phyloP scores from a whole-genome alignment of 2,888 invertebrate species.

The Metellina segmentata region DNA sequence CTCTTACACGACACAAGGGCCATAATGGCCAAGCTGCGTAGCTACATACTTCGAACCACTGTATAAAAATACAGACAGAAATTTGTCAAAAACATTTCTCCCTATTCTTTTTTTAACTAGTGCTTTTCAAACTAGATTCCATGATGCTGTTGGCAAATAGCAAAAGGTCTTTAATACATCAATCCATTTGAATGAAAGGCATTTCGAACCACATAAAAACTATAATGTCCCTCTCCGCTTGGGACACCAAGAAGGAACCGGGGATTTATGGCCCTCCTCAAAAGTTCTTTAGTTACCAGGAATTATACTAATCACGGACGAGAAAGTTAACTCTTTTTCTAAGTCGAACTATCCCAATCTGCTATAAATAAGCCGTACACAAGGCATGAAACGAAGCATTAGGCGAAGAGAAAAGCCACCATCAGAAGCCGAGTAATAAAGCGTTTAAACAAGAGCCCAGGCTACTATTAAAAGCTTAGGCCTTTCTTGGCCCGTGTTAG shows the following conservation, averaged over 20 bases:
- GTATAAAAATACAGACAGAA: no score
- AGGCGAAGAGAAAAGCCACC: slow-evolving; percentile 51
- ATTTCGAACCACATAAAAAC: background rate
- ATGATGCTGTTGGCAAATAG: no score
- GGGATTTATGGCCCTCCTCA: background rate
- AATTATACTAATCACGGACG: background rate
- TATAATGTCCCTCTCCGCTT: background rate
- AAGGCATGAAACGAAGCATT: slow-evolving; percentile 35
- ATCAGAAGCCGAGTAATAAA: slow-evolving; percentile 45
- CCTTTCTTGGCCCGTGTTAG: slow-evolving; percentile 54
- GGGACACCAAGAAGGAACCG: background rate
- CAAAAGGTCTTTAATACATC: background rate
- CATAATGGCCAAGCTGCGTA: no score
- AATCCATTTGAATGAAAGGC: background rate
- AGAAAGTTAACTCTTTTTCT: slow-evolving; percentile 48
- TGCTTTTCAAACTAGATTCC: no score
- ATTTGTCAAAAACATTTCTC: no score
- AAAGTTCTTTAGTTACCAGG: background rate
- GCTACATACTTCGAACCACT: no score
- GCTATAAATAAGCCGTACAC: slow-evolving; percentile 47
- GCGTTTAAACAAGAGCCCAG: slow-evolving; percentile 58
- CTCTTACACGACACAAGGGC: no score
- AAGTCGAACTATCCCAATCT: background rate
- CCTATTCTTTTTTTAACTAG: no score
- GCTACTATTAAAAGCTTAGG: slow-evolving; percentile 63